These are phyloP conservation scores for Sebastes itinus DNA, from an alignment of 2,797 vertebrate genomes.

Conservation along the genomic window DNA sequence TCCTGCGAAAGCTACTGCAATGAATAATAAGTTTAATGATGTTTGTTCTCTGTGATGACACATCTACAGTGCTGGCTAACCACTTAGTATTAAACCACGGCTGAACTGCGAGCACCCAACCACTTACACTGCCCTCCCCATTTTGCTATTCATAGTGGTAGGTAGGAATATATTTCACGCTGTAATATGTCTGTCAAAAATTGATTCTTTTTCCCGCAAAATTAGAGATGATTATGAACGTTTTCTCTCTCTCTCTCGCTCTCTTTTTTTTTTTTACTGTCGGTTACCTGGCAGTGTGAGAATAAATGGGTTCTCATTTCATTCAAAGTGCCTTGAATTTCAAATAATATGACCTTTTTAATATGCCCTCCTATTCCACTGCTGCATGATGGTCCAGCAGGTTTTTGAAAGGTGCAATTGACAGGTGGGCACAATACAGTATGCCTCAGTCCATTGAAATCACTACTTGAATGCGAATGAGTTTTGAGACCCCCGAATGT, in stretches of 20 bases:
- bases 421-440: slow-evolving; percentile 65
- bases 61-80: slow-evolving; percentile 53
- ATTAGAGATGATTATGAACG: slow-evolving; percentile 56
- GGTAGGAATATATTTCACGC: slow-evolving; percentile 46
- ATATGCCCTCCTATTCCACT: slow-evolving; percentile 60
- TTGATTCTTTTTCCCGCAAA: slow-evolving; percentile 50
- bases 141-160: slow-evolving; percentile 47
- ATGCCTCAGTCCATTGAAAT: slow-evolving; percentile 48
- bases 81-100: slow-evolving; percentile 65
- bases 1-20: slow-evolving; percentile 61
- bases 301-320: slow-evolving; percentile 65
- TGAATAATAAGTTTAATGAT: slow-evolving; percentile 81
- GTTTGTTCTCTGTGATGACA: slow-evolving; percentile 78
- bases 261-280: neutral
- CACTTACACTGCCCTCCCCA: slow-evolving; percentile 35
- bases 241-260: neutral
- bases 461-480: slow-evolving; percentile 47
- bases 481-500: neutral
- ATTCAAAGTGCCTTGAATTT: slow-evolving; percentile 63
- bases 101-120: slow-evolving; percentile 30
- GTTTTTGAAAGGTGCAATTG: slow-evolving; percentile 67
- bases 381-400: slow-evolving; percentile 53
- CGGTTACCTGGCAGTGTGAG: slow-evolving; percentile 14
- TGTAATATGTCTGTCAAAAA: slow-evolving; percentile 56
- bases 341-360: slow-evolving; percentile 77